Base-by-base conservation (phyloP, 2,888 invertebrate genomes). In the Aleiodes leptofemur region DNA sequence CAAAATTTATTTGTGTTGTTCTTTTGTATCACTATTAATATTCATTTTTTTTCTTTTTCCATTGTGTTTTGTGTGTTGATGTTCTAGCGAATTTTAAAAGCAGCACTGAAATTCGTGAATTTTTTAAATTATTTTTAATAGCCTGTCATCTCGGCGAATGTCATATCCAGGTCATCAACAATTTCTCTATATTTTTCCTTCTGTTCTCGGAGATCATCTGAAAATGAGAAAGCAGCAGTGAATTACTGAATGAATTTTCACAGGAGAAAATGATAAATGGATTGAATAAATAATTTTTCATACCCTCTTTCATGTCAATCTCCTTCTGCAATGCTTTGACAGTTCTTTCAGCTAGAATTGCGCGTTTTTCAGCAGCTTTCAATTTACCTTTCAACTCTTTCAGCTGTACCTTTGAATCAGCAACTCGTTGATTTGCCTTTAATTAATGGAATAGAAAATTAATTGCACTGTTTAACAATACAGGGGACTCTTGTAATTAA, bases 181-280 rank as follows among this genome's bases (percentile, higher is more conserved):
- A 95, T 93, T 83, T 92, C 91, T 91, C 94, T 95, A 93, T 94
- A 95, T 90, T 94, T 94, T 91, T 95, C 94, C 91, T 95, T 95
- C 85, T 92, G 92, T 88, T 92, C 92, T 84, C 92, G 91, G 85
- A 92, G 89, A 83, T 92, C 92, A 89, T 92, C 92, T 92, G 90
- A 68, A 76, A 74, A 53, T 38, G 4, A 43, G 43, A 64, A 16
- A 34, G 68, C 59, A 48, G 38, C 5, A 38, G 38, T 66, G 5
- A 23, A 48, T 51, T n/a, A 14, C 43, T 14, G 29, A 64, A 29
- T 59, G 16, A 59, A 59, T n/a, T 50, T 43, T 38, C 53, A n/a
- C 48, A 59, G 50, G 48, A 68, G 34, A 43, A n/a, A 34, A 9
- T 56, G 7, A 23, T 16, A 1, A 43, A 13, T n/a, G n/a, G 4